These are phyloP conservation scores for Bubo scandiacus DNA, from an alignment of 2,113 vertebrate genomes.

Conservation along the genomic window DNA sequence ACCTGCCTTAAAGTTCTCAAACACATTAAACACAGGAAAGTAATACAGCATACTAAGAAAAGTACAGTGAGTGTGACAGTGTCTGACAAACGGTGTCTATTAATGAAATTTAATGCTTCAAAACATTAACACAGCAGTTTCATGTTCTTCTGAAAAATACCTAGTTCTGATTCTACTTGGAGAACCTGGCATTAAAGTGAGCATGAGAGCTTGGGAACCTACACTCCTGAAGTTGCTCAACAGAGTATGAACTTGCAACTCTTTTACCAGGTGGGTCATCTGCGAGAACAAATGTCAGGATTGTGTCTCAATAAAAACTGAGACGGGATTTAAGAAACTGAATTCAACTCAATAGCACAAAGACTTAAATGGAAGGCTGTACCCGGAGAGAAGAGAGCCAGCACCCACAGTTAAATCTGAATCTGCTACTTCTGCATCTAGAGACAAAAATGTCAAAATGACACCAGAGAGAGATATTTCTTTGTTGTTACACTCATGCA, in stretches of 20 bases:
- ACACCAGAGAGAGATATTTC: not conserved
- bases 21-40: not conserved
- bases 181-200: not conserved
- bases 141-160: not conserved
- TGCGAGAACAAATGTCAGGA: not conserved
- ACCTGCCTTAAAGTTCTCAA: not conserved
- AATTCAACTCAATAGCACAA: not conserved
- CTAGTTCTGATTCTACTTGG: not conserved
- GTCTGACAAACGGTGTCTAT: not conserved
- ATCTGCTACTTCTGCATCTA: not conserved
- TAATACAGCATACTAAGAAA: not conserved
- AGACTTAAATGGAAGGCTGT: not conserved
- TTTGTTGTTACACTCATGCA: not conserved
- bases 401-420: not conserved
- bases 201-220: not conserved
- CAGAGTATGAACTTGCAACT: not conserved
- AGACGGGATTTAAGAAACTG: not conserved
- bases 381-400: not conserved
- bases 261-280: not conserved
- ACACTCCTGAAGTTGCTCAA: not conserved
- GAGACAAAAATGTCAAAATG: not conserved
- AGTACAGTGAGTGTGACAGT: not conserved
- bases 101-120: not conserved
- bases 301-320: not conserved
- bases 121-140: not conserved